These are phyloP conservation scores for Albula glossodonta DNA, from an alignment of 2,113 vertebrate species.

Conservation along the genomic window DNA sequence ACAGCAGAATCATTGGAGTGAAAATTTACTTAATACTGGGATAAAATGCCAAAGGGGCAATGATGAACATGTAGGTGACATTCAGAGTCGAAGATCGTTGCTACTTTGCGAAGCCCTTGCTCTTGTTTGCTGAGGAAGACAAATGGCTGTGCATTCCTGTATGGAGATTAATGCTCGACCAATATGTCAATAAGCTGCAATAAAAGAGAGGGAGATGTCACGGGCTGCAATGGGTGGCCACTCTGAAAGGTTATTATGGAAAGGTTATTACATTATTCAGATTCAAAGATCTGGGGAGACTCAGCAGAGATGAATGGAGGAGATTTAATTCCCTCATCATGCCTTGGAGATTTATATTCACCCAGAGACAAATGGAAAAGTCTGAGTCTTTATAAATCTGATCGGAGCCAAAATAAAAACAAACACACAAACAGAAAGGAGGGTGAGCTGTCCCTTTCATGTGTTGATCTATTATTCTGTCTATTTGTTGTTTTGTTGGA, in stretches of 20 bases:
- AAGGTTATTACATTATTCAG: conserved; percentile 33
- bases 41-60: background rate
- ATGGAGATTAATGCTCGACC: conserved; percentile 8
- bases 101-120: background rate
- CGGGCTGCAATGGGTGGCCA: background rate
- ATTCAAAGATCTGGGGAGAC: conserved; percentile 14
- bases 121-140: background rate
- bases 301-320: conserved; percentile 23
- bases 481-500: conserved; percentile 13
- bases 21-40: too few relatives aligned
- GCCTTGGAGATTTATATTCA: conserved; percentile 21
- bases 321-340: conserved; percentile 28
- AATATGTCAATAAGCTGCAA: conserved; percentile 23
- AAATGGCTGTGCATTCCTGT: conserved; percentile 5
- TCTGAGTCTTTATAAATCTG: conserved; percentile 29
- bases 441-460: background rate
- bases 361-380: conserved; percentile 31
- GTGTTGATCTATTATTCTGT: conserved; percentile 1
- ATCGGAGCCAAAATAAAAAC: conserved; percentile 12
- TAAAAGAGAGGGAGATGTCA: conserved; percentile 5
- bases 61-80: background rate
- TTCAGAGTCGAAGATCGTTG: background rate
- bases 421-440: conserved; percentile 1
- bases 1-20: too few relatives aligned
- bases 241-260: conserved; percentile 30